Conservation (phyloP, 2,888 invertebrate species). For the Dasypogon diadema region DNA sequence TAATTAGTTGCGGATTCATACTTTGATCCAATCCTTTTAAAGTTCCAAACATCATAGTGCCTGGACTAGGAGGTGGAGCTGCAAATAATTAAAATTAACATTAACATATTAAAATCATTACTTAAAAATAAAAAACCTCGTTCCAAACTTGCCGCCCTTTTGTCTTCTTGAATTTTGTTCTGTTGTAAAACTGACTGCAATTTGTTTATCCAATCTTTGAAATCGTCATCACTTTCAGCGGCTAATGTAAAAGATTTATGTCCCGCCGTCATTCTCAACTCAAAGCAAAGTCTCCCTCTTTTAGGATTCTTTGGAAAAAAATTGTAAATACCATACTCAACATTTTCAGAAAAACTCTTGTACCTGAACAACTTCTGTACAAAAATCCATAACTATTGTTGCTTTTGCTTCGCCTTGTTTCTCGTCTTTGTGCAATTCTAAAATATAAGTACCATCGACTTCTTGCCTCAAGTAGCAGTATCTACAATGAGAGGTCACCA, state of each 20-base stretch:
- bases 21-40: slow-evolving; percentile 90
- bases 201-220: slow-evolving; percentile 85
- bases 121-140: slow-evolving; percentile 65
- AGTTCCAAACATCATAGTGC: slow-evolving; percentile 80
- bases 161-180: slow-evolving; percentile 83
- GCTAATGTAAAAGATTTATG: slow-evolving; percentile 89
- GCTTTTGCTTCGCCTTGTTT: slow-evolving; percentile 91
- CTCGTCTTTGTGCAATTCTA: slow-evolving; percentile 94
- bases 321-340: not conserved
- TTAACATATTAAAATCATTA: not conserved
- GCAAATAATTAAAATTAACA: slow-evolving; percentile 57
- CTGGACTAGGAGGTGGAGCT: slow-evolving; percentile 73
- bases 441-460: slow-evolving; percentile 90
- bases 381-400: slow-evolving; percentile 94
- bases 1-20: slow-evolving; percentile 91
- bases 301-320: slow-evolving; percentile 77
- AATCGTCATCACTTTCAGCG: slow-evolving; percentile 86
- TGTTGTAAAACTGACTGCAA: slow-evolving; percentile 87
- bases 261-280: slow-evolving; percentile 86
- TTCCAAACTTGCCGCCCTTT: slow-evolving; percentile 77
- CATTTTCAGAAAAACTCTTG: slow-evolving; percentile 39
- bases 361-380: slow-evolving; percentile 87
- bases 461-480: slow-evolving; percentile 92
- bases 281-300: slow-evolving; percentile 87
- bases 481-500: slow-evolving; percentile 61